A percentile compares a stretch with the other conserved stretches of the same genome.
Evolutionary conservation across 2,888 invertebrate genomes (phyloP).

Genomic region (Clistopyga incitator): DNA sequence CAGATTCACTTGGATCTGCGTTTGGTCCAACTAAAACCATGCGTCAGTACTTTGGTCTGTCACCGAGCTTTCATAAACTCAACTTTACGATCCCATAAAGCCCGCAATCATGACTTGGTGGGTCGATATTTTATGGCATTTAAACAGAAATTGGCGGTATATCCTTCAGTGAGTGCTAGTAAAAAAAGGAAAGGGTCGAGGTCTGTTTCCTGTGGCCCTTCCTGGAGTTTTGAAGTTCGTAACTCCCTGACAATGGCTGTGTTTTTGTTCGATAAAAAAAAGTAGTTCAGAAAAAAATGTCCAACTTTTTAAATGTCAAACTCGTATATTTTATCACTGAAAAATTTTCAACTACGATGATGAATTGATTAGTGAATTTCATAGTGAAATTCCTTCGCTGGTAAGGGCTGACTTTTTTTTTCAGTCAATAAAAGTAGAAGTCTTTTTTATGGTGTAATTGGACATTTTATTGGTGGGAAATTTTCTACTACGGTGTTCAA

Average conservation of each 20-base stretch:
- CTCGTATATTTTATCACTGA: neutral
- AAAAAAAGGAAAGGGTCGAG: constrained; percentile 5
- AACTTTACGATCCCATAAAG: constrained; percentile 43
- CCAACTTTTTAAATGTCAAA: constrained; percentile 1
- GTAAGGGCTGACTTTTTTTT: too few species aligned
- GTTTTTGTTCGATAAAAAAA: constrained; percentile 25
- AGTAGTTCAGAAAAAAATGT: neutral
- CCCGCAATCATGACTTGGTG: constrained; percentile 14
- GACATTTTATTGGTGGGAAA: too few species aligned
- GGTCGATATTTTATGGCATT: constrained; percentile 44
- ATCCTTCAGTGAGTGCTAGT: constrained; percentile 1
- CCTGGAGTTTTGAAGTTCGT: neutral
- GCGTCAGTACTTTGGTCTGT: constrained; percentile 6
- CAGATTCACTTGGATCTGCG: neutral
- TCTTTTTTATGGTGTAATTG: too few species aligned
- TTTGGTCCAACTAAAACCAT: neutral
- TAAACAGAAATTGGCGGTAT: constrained; percentile 44
- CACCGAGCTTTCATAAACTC: constrained; percentile 37
- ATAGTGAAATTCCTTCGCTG: too few species aligned
- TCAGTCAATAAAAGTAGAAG: too few species aligned
- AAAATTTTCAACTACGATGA: neutral
- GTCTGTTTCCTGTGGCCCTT: neutral
- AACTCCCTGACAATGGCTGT: neutral
- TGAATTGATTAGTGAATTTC: neutral
- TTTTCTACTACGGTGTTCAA: too few species aligned